Evolutionary conservation across 2,888 invertebrate genomes (phyloP), one percentile per base, ranked within the genome.

Genomic region (Calameuta pallipes): DNA sequence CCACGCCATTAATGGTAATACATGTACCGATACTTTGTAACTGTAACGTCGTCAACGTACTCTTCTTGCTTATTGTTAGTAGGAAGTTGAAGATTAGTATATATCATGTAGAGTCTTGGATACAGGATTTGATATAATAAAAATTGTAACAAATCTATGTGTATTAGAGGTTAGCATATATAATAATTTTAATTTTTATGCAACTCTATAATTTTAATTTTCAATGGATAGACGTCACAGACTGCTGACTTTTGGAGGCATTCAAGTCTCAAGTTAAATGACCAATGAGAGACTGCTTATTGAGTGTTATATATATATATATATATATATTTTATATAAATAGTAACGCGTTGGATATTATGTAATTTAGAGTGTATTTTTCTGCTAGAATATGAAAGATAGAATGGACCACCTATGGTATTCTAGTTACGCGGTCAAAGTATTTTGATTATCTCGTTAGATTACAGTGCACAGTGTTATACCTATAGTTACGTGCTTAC

Each of bases 1-100:
- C 69, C 30, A 6, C 74, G 34, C 76, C 76, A 77, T 75, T n/a
- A 35, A 37, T 71, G 76, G 73, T 70, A 71, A 76, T 79, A 56
- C 77, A 77, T 70, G 74, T 74, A 71, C 68, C 74, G 76, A 80
- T 76, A 56, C 56, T 56, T 9, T 15, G 9, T 56, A 56, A 56
- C 56, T 56, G 56, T 56, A 56, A 56, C 56, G 23, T 56, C 56
- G 23, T 56, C 56, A 23, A 56, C 1, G 23, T 56, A 23, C 56
- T 56, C 23, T 56, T 56, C 56, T 56, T 56, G 23, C 41, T 15
- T 41, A 12, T 36, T 36, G 36, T 36, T 12, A 56, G 56, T 56
- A 56, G 23, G 15, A 56, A 9, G 23, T 23, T 56, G 9, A 56
- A 56, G 23, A 23, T 23, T 56, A 2, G 1, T 56, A 56, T 23